A percentile compares a stretch with the other conserved stretches of the same genome.
Conservation (phyloP, 1,140 invertebrate species). For the Papilio polytes region DNA sequence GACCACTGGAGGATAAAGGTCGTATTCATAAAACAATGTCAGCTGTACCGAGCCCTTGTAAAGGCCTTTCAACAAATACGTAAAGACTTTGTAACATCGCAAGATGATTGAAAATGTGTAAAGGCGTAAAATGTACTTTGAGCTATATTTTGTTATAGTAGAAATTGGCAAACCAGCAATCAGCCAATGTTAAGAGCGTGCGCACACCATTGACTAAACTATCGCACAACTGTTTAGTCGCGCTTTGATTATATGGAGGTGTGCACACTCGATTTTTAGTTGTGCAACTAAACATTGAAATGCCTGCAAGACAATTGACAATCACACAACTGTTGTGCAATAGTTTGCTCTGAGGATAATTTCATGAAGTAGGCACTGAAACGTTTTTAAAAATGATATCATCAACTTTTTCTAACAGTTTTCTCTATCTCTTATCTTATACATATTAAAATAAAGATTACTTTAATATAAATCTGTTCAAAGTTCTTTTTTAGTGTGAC, state of each 20-base stretch:
- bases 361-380: too few species aligned
- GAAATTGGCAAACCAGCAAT: not conserved
- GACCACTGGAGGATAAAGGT: constrained; percentile 24
- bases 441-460: too few species aligned
- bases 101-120: constrained; percentile 11
- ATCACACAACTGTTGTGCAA: too few species aligned
- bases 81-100: constrained; percentile 2
- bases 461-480: not conserved
- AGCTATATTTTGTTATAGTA: not conserved
- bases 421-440: too few species aligned
- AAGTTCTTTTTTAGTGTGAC: not conserved
- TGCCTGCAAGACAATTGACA: too few species aligned
- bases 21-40: constrained; percentile 22
- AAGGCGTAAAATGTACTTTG: not conserved
- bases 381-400: not conserved
- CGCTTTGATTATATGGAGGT: too few species aligned
- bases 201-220: too few species aligned
- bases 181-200: not conserved
- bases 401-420: too few species aligned
- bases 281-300: too few species aligned
- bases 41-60: constrained; percentile 11
- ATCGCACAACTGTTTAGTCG: too few species aligned
- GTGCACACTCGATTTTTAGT: too few species aligned
- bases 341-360: not conserved
- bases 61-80: constrained; percentile 4